phyloP scores from a whole-genome alignment of 2,113 vertebrate species.

The Cottus gobio region DNA sequence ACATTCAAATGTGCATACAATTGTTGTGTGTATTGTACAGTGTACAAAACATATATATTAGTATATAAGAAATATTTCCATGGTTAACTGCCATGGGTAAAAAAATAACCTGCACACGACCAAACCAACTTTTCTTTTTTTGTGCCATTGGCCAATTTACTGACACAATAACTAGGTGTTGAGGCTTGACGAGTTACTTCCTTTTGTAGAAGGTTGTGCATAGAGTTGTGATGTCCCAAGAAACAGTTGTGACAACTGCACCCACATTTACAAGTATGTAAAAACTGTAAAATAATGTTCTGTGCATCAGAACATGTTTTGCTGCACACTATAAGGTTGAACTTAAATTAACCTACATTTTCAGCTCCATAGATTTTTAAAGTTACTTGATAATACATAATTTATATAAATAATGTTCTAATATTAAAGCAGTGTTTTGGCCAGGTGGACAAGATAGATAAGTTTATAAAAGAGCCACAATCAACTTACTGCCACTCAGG shows the following conservation, averaged over 20 bases:
- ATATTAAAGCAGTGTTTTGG: not conserved
- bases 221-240: not conserved
- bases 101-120: too few relatives aligned
- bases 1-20: too few relatives aligned
- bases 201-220: too few relatives aligned
- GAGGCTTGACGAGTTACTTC: not conserved
- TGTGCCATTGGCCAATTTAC: too few relatives aligned
- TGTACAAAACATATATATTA: too few relatives aligned
- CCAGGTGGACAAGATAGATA: not conserved
- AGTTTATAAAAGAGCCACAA: not conserved
- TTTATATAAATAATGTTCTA: not conserved
- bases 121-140: too few relatives aligned
- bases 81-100: too few relatives aligned
- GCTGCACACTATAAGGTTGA: not conserved
- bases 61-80: too few relatives aligned
- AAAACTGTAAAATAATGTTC: not conserved
- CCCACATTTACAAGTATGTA: not conserved
- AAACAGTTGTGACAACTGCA: not conserved
- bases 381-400: not conserved
- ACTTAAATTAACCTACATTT: not conserved
- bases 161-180: too few relatives aligned
- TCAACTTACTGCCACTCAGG: too few relatives aligned
- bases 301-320: not conserved
- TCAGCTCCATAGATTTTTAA: not conserved
- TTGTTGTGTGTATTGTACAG: too few relatives aligned